These are phyloP conservation scores for Thera obeliscata DNA, from an alignment of 2,888 invertebrate species.

Conservation along the genomic window DNA sequence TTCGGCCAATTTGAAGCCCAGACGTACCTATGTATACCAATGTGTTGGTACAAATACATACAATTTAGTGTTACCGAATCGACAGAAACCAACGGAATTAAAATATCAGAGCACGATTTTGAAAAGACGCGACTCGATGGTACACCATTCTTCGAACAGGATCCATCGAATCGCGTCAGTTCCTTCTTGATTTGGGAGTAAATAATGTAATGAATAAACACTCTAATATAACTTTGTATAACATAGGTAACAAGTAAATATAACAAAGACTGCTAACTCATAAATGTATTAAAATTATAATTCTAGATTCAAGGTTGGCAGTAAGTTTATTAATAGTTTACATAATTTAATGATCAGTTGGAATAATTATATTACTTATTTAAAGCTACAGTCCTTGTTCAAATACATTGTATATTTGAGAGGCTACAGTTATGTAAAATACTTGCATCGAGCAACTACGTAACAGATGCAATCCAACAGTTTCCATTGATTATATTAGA, in stretches of 20 bases:
- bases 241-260: slow-evolving; percentile 15
- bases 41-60: slow-evolving; percentile 35
- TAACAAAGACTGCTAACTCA: slow-evolving; percentile 25
- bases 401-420: slow-evolving; percentile 19
- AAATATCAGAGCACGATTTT: not conserved
- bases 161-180: not conserved
- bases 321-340: slow-evolving; percentile 6
- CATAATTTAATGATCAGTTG: not conserved
- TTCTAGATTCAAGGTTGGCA: slow-evolving; percentile 10
- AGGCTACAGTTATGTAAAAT: slow-evolving; percentile 36
- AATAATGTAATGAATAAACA: slow-evolving; percentile 24
- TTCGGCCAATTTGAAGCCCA: slow-evolving; percentile 40
- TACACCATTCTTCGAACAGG: not conserved
- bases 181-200: slow-evolving; percentile 9
- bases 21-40: slow-evolving; percentile 41
- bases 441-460: slow-evolving; percentile 30
- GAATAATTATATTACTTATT: not conserved
- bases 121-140: not conserved
- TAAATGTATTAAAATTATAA: not conserved
- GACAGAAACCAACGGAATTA: not conserved
- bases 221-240: slow-evolving; percentile 12
- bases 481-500: slow-evolving; percentile 12
- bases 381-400: slow-evolving; percentile 25
- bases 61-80: slow-evolving; percentile 24
- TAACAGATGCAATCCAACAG: slow-evolving; percentile 26